Base-by-base conservation (phyloP, 2,113 vertebrate genomes). In the Malurus elegans region DNA sequence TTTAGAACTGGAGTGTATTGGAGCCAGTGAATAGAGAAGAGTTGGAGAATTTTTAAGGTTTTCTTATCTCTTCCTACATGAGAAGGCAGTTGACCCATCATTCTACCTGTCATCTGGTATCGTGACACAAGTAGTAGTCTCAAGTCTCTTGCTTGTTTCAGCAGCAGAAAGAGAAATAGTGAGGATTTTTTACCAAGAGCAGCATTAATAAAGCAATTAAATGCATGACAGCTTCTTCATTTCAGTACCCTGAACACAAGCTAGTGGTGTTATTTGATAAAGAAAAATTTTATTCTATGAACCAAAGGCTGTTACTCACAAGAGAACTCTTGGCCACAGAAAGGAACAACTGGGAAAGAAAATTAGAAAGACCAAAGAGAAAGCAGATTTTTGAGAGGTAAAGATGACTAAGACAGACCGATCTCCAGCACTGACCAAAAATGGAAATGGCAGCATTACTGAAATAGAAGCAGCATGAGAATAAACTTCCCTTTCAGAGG, bases 401-500 rank as follows among this genome's bases (percentile, higher is more conserved):
- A 83, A 78, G 90, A 88, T 93, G 94, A 96, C 67, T 86, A 93
- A 95, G 79, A 92, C 54, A 95, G 74, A 38, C 58, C 3, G 36
- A 58, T 44, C 92, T 93, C 67, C 44, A 97, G 66, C n/a, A 6
- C 87, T 95, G 94, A 95, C 95, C 95, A 96, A 96, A 96, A 95
- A 94, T 93, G 95, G 94, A 96, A 96, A 96, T 94, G 90, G 45
- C 92, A 92, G 94, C 79, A 88, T 83, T 53, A 83, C 92, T 78
- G 85, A 96, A 97, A 95, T 92, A 94, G 94, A 96, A 96, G 72
- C 94, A 93, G 85, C 92, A 83, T 71, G 82, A 96, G 79, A 95
- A 96, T 92, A 87, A 96, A 90, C 72, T 91, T 94, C 90, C 81
- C 85, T 88, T 87, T 44, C 67, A 47, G 86, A 90, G 67, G 82